These are phyloP conservation scores for Sylvia borin DNA, from an alignment of 2,797 vertebrate species.

Conservation along the genomic window DNA sequence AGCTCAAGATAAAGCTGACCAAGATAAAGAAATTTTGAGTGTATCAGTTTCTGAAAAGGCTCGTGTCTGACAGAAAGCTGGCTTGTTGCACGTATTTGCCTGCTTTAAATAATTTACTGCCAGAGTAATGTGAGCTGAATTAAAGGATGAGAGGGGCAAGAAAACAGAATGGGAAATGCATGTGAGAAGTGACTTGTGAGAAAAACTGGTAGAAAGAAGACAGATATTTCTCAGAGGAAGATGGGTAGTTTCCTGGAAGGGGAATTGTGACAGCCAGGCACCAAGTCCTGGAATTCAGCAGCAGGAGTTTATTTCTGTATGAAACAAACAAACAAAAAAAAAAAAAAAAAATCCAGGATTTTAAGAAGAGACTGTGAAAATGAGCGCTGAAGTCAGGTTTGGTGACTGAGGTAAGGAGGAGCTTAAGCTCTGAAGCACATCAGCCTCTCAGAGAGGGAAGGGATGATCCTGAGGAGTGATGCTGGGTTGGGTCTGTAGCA, in stretches of 20 bases:
- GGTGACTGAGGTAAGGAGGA: background rate
- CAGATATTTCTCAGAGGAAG: background rate
- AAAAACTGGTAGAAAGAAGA: background rate
- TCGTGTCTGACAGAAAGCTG: background rate
- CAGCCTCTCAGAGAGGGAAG: background rate
- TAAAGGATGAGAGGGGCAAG: slow-evolving; percentile 38
- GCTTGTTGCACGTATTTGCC: background rate
- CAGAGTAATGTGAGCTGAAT: slow-evolving; percentile 16
- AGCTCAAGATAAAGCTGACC: background rate
- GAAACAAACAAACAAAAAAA: too few relatives aligned
- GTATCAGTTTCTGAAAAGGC: slow-evolving; percentile 27
- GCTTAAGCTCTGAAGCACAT: background rate
- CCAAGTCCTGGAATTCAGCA: background rate
- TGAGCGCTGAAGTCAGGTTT: background rate
- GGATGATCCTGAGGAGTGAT: rapidly evolving
- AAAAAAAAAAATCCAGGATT: background rate
- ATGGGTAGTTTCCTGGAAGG: background rate
- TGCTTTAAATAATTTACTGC: slow-evolving; percentile 57
- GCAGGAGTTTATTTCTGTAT: background rate
- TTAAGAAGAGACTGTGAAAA: background rate
- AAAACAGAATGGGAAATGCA: slow-evolving; percentile 2
- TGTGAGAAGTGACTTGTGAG: background rate
- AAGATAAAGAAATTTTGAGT: background rate
- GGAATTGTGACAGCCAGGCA: background rate
- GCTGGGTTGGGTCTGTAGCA: rapidly evolving